Conservation (phyloP, 1,140 invertebrate genomes). For the Meteorus sp. region DNA sequence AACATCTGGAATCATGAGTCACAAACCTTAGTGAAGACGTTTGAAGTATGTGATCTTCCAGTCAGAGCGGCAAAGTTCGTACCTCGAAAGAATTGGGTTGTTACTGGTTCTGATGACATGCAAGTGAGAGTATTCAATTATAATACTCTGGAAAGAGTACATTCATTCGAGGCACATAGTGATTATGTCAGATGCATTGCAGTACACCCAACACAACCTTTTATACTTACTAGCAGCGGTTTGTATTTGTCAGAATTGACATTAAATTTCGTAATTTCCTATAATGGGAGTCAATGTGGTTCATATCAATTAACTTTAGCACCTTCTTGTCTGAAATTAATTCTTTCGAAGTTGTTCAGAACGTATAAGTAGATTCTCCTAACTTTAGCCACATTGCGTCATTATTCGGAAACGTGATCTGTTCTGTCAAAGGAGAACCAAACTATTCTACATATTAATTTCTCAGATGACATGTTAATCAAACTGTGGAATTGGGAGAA, state of each 20-base stretch:
- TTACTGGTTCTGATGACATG: slow-evolving; percentile 97
- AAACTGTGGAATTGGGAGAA: slow-evolving; percentile 99
- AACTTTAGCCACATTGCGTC: neutral
- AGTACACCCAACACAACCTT: slow-evolving; percentile 96
- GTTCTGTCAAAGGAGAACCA: too few species aligned
- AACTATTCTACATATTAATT: slow-evolving; percentile 26
- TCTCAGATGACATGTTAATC: slow-evolving; percentile 95
- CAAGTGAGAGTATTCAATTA: slow-evolving; percentile 97
- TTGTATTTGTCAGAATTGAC: slow-evolving; percentile 44
- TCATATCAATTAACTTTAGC: too few species aligned
- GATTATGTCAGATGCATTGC: slow-evolving; percentile 97
- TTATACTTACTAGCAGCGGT: slow-evolving; percentile 96
- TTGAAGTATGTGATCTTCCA: slow-evolving; percentile 95
- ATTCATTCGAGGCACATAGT: slow-evolving; percentile 97
- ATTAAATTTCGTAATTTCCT: neutral
- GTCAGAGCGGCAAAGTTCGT: slow-evolving; percentile 96
- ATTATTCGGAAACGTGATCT: too few species aligned
- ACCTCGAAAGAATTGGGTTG: slow-evolving; percentile 97
- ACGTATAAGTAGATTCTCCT: too few species aligned
- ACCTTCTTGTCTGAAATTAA: too few species aligned
- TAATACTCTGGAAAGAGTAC: slow-evolving; percentile 94
- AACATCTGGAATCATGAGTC: slow-evolving; percentile 99
- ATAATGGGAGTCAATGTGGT: too few species aligned
- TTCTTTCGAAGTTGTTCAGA: too few species aligned
- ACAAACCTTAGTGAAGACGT: slow-evolving; percentile 90